Evolutionary conservation across 2,113 vertebrate species (phyloP), one percentile per base, ranked within the genome.

Genomic region (Nothobranchius furzeri): DNA sequence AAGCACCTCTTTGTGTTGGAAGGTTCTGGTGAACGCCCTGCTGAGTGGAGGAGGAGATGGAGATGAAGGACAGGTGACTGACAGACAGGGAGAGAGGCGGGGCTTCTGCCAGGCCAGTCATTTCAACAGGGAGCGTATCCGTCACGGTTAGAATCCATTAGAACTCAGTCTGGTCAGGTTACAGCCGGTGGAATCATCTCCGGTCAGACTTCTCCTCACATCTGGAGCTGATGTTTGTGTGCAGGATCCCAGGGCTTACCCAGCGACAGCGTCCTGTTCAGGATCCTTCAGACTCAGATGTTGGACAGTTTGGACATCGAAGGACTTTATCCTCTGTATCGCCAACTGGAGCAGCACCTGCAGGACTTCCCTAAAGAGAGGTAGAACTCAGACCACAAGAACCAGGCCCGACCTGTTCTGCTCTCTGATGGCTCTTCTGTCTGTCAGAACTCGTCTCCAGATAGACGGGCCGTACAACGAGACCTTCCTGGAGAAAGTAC

Each of bases 231-330:
- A 11, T 37, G 12, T 46, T 3, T 71, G 60, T 67, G 73, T 69
- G 1, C 72, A 94, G 92, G 86, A 36, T 91, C 89, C 80, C 93
- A 92, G 47, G 93, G 94, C 81, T 90, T 98, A 77, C 96, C 96
- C 50, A 93, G 89, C 86, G 95, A 92, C 90, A 96, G 95, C 57
- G 94, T 98, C 61, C 90, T 99, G 73, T 95, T 92, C 83, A 94
- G 94, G 93, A 95, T 96, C 57, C 96, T 97, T 60, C 95, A 96
- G 86, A 94, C 94, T 72, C 98, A 99, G 93, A 96, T 96, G 96
- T 88, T 99, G 78, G 98, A 99, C 90, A 93, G 90, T 78, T 85
- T 98, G 89, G 96, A 99, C 87, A 96, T 99, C 6, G 96, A 99
- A 83, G 98, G 97, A 45, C 89, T 99, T 73, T 93, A 95, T 71